phyloP scores from a whole-genome alignment of 92 coral and sea anemone species.

The Virgularia gustaviana region DNA sequence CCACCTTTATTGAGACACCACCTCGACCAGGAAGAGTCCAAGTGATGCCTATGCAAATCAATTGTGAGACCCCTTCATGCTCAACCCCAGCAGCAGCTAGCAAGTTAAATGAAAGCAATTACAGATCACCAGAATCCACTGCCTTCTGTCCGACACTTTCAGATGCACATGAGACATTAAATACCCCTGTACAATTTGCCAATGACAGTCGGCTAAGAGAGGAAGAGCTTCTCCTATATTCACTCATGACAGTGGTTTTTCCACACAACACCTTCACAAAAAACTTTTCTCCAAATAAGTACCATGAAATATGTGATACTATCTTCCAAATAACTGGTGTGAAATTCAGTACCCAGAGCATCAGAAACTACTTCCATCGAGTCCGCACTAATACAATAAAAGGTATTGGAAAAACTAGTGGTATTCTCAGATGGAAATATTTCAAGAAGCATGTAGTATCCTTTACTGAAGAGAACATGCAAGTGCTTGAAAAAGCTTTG shows the following conservation, averaged over 20 bases:
- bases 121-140: background rate
- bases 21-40: background rate
- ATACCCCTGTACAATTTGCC: background rate
- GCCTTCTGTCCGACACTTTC: background rate
- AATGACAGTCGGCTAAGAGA: background rate
- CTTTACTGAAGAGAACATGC: constrained; percentile 5
- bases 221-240: constrained; percentile 33
- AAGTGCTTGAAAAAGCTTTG: constrained; percentile 8
- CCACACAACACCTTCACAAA: constrained; percentile 32
- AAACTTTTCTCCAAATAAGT: constrained; percentile 23
- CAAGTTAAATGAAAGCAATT: background rate
- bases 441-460: constrained; percentile 1
- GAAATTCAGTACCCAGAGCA: constrained; percentile 22
- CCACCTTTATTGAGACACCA: background rate
- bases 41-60: background rate
- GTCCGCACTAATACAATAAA: constrained; percentile 22
- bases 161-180: background rate
- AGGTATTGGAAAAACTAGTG: constrained; percentile 45
- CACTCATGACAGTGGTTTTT: constrained; percentile 25
- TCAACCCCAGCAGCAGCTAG: constrained; percentile 19
- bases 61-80: constrained; percentile 20
- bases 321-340: constrained; percentile 25
- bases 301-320: constrained; percentile 5
- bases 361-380: constrained; percentile 29
- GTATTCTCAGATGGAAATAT: constrained; percentile 31